Conservation (phyloP, 2,888 invertebrate species). For the Mechanitis mazaeus region DNA sequence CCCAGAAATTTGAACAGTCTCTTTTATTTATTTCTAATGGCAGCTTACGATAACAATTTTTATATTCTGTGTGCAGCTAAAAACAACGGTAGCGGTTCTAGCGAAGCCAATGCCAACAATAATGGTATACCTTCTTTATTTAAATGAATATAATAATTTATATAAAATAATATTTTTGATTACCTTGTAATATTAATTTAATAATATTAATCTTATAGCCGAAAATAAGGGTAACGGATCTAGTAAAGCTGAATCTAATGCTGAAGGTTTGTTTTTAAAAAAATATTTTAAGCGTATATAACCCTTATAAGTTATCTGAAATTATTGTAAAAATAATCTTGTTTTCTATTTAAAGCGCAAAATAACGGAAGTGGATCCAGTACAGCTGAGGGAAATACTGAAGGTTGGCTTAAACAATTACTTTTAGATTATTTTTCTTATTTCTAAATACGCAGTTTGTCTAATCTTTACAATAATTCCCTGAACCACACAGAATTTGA, state of each 20-base stretch:
- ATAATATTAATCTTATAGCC: not conserved
- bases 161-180: no score
- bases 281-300: not conserved
- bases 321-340: not conserved
- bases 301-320: not conserved
- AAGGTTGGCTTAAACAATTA: not conserved
- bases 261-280: not conserved
- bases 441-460: no score
- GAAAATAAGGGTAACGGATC: slow-evolving; percentile 4
- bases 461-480: no score
- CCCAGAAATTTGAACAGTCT: no score
- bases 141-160: no score
- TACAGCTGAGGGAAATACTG: slow-evolving; percentile 6
- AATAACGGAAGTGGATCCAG: not conserved
- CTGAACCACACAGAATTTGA: no score
- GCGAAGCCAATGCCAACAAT: slow-evolving; percentile 4
- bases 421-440: no score
- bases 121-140: not conserved
- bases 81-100: no score
- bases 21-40: no score
- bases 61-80: no score
- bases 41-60: no score
- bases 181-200: no score
- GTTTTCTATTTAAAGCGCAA: not conserved
- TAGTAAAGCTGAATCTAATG: slow-evolving; percentile 5